phyloP scores from a whole-genome alignment of 2,888 invertebrate species.

The Diarsia mendica region DNA sequence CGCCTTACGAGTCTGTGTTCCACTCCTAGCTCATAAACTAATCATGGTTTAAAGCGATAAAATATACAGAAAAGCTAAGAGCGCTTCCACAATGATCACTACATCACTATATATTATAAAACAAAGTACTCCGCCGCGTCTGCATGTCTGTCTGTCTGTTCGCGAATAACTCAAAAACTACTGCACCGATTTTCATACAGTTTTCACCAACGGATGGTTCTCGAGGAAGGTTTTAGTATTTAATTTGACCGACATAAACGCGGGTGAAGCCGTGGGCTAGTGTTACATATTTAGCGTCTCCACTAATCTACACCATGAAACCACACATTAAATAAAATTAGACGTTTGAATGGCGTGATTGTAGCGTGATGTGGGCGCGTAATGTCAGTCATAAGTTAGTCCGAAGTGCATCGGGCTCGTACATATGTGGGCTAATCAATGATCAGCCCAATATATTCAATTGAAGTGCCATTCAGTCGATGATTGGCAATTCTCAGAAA shows the following conservation, averaged over 20 bases:
- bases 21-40: slow-evolving; percentile 79
- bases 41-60: slow-evolving; percentile 67
- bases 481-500: slow-evolving; percentile 59
- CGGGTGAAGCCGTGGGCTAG: no score
- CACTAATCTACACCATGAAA: slow-evolving; percentile 29
- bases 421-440: slow-evolving; percentile 63
- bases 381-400: slow-evolving; percentile 59
- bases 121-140: no score
- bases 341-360: slow-evolving; percentile 52
- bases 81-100: slow-evolving; percentile 51
- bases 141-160: no score
- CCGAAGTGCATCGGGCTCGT: slow-evolving; percentile 61
- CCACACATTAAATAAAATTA: slow-evolving; percentile 39
- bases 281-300: slow-evolving; percentile 30
- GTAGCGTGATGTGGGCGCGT: slow-evolving; percentile 53
- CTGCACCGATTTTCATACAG: no score
- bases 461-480: slow-evolving; percentile 61
- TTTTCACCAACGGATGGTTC: no score
- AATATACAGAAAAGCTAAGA: slow-evolving; percentile 67
- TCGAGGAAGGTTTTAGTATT: no score
- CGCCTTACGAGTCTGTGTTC: slow-evolving; percentile 77
- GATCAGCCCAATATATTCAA: slow-evolving; percentile 65
- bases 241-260: no score
- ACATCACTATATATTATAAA: no score
- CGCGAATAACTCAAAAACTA: no score